A percentile compares a stretch with the other conserved stretches of the same genome.
These are phyloP conservation scores for Nephotettix cincticeps DNA, from an alignment of 1,140 invertebrate genomes.

Conservation along the genomic window DNA sequence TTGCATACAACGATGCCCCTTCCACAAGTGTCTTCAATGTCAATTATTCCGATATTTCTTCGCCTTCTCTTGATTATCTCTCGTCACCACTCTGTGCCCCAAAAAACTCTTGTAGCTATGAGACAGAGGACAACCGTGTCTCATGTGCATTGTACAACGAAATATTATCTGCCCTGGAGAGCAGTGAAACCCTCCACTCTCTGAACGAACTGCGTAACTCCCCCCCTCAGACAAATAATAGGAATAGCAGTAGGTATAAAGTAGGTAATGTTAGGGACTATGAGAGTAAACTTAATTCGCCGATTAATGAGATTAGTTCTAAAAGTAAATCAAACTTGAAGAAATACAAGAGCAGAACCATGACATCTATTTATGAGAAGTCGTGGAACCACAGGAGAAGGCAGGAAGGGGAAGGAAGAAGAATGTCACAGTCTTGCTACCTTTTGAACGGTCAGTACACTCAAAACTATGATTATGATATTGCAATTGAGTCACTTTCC, in stretches of 20 bases:
- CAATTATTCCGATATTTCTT: background rate
- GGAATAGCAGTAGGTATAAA: background rate
- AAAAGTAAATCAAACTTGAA: slow-evolving; percentile 9
- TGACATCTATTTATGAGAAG: slow-evolving; percentile 6
- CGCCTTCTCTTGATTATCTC: background rate
- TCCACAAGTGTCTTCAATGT: slow-evolving; percentile 2
- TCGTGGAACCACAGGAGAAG: background rate
- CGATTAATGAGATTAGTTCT: background rate
- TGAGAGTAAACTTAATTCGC: background rate
- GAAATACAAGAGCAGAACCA: slow-evolving; percentile 13
- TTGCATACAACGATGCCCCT: background rate
- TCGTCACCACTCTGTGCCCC: background rate
- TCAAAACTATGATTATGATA: slow-evolving; percentile 4
- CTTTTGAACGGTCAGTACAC: background rate
- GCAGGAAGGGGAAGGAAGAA: background rate
- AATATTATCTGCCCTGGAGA: background rate
- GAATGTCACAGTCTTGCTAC: background rate
- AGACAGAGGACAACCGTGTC: background rate
- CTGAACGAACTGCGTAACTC: background rate
- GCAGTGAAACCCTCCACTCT: background rate
- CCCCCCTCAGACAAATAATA: background rate
- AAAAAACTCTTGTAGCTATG: background rate
- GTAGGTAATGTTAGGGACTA: background rate
- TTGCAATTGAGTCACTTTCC: slow-evolving; percentile 6
- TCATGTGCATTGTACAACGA: slow-evolving; percentile 3